These are phyloP conservation scores for Hyles lineata DNA, from an alignment of 2,888 invertebrate genomes.

Conservation along the genomic window DNA sequence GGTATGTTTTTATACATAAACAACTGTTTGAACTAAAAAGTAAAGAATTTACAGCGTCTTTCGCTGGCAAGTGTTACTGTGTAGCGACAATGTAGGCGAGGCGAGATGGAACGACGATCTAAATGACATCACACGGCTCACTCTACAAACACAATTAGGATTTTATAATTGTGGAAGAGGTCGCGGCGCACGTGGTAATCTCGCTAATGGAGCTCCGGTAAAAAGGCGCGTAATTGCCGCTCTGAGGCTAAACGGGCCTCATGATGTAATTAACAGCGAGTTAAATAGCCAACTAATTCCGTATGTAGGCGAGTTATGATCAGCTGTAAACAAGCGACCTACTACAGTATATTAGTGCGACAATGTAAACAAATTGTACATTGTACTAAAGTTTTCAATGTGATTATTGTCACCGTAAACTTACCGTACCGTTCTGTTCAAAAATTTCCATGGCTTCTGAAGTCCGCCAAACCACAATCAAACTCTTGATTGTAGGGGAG, in stretches of 20 bases:
- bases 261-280: conserved; percentile 5
- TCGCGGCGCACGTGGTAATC: background rate
- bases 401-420: too few species aligned
- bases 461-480: too few species aligned
- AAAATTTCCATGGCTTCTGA: too few species aligned
- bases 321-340: background rate
- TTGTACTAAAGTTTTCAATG: background rate
- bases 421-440: too few species aligned
- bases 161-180: conserved; percentile 4
- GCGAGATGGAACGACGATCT: background rate
- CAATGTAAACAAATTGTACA: background rate
- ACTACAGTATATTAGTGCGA: background rate
- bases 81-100: background rate
- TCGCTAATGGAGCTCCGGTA: conserved; percentile 13
- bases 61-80: background rate
- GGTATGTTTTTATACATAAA: too few species aligned
- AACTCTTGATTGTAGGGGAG: too few species aligned
- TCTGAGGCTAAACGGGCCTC: background rate
- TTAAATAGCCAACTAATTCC: conserved; percentile 3
- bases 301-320: background rate
- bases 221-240: conserved; percentile 12
- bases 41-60: background rate
- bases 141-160: conserved; percentile 6
- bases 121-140: background rate
- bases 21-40: background rate